A percentile compares a stretch with the other conserved stretches of the same genome.
Conservation (phyloP, 2,113 vertebrate species). For the Macquaria australasica region DNA sequence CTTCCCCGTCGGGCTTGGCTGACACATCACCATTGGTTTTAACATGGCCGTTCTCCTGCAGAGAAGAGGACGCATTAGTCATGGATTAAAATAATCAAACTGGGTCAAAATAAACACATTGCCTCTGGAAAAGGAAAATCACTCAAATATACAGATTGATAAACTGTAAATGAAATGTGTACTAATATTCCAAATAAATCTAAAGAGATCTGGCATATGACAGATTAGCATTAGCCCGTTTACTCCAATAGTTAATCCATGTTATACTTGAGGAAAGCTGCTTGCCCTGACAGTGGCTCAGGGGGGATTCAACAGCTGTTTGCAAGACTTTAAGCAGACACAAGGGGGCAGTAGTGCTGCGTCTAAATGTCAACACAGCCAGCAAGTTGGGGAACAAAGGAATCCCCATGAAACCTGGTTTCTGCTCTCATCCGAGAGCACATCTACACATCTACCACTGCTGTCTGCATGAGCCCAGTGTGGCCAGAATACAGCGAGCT, state of each 20-base stretch:
- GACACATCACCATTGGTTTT: conserved; percentile 93
- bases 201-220: conserved; percentile 16
- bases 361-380: conserved; percentile 1
- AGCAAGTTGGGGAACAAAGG: conserved; percentile 76
- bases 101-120: conserved; percentile 5
- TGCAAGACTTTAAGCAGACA: conserved; percentile 25
- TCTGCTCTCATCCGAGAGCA: conserved; percentile 41
- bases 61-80: conserved; percentile 36
- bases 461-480: neutral
- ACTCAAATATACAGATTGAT: neutral
- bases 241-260: conserved; percentile 44
- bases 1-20: conserved; percentile 88
- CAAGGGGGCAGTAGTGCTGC: conserved; percentile 73
- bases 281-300: conserved; percentile 12
- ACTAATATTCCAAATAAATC: conserved; percentile 30
- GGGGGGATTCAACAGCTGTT: conserved; percentile 46
- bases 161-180: neutral
- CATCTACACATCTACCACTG: conserved; percentile 25
- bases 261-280: conserved; percentile 43
- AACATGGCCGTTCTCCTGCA: conserved; percentile 95
- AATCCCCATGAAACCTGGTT: conserved; percentile 66
- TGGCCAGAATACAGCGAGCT: neutral
- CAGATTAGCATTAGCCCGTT: conserved; percentile 53
- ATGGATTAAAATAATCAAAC: neutral
- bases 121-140: neutral